These are phyloP conservation scores for Heteromyza rotundicornis DNA, from an alignment of 2,888 invertebrate genomes.

Conservation along the genomic window DNA sequence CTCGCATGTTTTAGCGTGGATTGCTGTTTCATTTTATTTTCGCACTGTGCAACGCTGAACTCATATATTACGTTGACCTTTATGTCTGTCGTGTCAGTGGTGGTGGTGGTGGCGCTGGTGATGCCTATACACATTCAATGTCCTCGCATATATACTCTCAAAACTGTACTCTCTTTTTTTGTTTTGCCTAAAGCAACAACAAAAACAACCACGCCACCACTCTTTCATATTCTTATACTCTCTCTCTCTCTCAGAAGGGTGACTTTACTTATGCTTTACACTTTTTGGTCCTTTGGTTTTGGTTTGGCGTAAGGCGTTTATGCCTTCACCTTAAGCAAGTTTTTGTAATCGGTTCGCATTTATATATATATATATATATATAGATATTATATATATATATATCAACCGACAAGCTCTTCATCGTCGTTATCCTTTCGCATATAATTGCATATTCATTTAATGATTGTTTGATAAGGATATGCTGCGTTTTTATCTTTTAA, in stretches of 20 bases:
- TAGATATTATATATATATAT: too few relatives aligned
- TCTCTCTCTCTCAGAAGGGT: slow-evolving; percentile 18
- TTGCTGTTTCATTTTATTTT: slow-evolving; percentile 6
- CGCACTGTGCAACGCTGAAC: background rate
- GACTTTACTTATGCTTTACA: background rate
- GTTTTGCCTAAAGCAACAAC: too few relatives aligned
- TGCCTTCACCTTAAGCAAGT: slow-evolving; percentile 10
- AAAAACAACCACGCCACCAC: background rate
- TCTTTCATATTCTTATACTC: background rate
- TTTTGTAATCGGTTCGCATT: slow-evolving; percentile 2
- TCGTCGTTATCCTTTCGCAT: slow-evolving; percentile 14
- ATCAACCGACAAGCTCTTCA: too few relatives aligned
- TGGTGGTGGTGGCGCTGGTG: background rate
- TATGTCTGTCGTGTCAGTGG: slow-evolving; percentile 5
- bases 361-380: too few relatives aligned
- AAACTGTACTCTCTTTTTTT: background rate
- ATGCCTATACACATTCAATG: background rate
- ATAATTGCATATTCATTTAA: slow-evolving; percentile 20
- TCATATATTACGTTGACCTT: slow-evolving; percentile 23
- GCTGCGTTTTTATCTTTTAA: background rate
- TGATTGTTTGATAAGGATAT: slow-evolving; percentile 19
- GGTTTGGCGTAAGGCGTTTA: slow-evolving; percentile 18
- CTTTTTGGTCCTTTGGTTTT: slow-evolving; percentile 24
- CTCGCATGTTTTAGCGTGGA: slow-evolving; percentile 16
- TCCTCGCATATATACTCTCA: background rate